Evolutionary conservation across 2,888 invertebrate genomes (phyloP).

Genomic region (Marasmarcha lunaedactyla): DNA sequence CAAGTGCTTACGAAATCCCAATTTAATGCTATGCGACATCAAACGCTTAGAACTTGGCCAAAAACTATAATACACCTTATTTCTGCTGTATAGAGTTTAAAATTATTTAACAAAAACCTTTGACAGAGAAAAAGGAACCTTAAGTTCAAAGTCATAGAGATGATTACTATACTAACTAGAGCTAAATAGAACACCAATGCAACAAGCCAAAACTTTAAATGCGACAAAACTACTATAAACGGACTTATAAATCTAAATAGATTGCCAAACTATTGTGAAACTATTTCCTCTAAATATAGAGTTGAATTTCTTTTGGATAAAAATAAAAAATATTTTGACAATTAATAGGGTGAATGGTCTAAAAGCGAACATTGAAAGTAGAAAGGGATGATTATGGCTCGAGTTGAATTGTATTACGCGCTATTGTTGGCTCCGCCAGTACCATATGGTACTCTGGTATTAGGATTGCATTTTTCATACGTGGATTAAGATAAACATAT

Average conservation of each 20-base stretch:
- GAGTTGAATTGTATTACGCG: slow-evolving; percentile 30
- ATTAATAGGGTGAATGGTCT: slow-evolving; percentile 63
- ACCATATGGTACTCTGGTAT: slow-evolving; percentile 57
- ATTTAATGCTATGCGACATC: slow-evolving; percentile 41
- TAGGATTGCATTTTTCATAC: slow-evolving; percentile 29
- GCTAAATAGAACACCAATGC: slow-evolving; percentile 25
- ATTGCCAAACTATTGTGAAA: slow-evolving; percentile 15
- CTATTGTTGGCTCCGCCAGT: slow-evolving; percentile 40
- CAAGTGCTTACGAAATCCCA: slow-evolving; percentile 57
- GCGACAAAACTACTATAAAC: slow-evolving; percentile 40
- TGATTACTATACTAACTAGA: slow-evolving; percentile 15
- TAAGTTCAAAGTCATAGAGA: slow-evolving; percentile 12
- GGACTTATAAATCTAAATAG: slow-evolving; percentile 29
- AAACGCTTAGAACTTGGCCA: slow-evolving; percentile 20
- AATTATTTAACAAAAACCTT: slow-evolving; percentile 5
- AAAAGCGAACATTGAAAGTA: slow-evolving; percentile 44
- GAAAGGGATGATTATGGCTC: slow-evolving; percentile 50
- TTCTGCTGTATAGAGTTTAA: slow-evolving; percentile 18
- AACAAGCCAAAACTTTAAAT: slow-evolving; percentile 28
- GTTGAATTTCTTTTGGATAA: slow-evolving; percentile 18
- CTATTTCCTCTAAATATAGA: slow-evolving; percentile 14
- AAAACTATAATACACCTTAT: not conserved
- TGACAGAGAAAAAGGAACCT: slow-evolving; percentile 17
- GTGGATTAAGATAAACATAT: slow-evolving; percentile 50
- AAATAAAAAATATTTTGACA: slow-evolving; percentile 34